Base-by-base conservation (phyloP, 2,888 invertebrate genomes). In the Leucophenga montana region DNA sequence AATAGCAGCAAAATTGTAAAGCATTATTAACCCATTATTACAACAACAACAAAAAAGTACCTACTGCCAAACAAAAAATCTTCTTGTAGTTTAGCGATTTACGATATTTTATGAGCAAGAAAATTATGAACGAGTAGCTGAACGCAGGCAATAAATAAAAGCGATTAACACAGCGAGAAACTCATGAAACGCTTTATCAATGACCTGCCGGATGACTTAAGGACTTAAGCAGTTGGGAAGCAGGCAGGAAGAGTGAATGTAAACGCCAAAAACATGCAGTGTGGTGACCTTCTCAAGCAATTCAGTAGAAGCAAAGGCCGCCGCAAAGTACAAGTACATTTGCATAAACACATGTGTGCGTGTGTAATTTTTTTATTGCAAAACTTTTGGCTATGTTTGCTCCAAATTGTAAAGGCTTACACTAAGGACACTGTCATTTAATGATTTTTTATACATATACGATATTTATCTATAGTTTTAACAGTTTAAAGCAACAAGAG, bases 31-130 rank as follows among this genome's bases (percentile, higher is more conserved):
- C 18, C 50, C 50, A 50, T 18, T 50, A n/a, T 50, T 6, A 18
- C 16, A 59, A 22, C n/a, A n/a, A 59, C 22, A 59, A 33, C 14
- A 33, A 59, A 59, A 59, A 59, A n/a, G 27, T 57, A 57, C 22
- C n/a, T 20, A 31, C 20, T 18, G 14, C 22, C 20, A 59, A 31
- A 70, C 66, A 61, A 71, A 71, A 39, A 39, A 39, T 50, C 50
- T 4, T 50, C n/a, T 50, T 50, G 50, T 50, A 50, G 50, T 11
- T 50, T n/a, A 50, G 50, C 50, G 50, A 50, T 50, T 50, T 14
- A 16, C 14, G 50, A 1, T 50, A 50, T 56, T 53, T 27, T 20
- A 56, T 56, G 56, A 14, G 27, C 27, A 56, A 22, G 9, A 27
- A 56, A 56, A 27, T 56, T 56, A 9, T 56, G 11, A 39, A 3